Evolutionary conservation across 2,113 vertebrate species (phyloP).

Genomic region (Regulus satrapa): DNA sequence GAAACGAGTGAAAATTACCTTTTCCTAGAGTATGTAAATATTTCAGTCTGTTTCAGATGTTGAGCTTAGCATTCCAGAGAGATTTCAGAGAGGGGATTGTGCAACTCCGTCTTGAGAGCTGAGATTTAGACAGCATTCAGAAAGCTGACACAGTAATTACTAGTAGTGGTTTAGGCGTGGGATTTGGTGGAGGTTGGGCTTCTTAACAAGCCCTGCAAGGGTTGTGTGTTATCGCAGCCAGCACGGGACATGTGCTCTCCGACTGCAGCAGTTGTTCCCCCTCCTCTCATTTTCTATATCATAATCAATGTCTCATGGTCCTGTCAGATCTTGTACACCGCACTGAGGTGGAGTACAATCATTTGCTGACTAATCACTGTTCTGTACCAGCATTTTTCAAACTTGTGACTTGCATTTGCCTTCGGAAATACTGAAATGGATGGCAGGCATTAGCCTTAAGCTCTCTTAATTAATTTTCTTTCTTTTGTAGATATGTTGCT

Average conservation of each 20-base stretch:
- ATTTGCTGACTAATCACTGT: not conserved
- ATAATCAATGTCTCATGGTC: slow-evolving; percentile 1
- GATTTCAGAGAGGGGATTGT: slow-evolving; percentile 37
- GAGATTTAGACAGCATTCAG: slow-evolving; percentile 48
- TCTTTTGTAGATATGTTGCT: not conserved
- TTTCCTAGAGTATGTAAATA: slow-evolving; percentile 64
- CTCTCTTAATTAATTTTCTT: not conserved
- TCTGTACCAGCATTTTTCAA: not conserved
- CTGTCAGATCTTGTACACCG: not conserved
- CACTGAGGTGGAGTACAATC: not conserved
- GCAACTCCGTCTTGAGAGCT: slow-evolving; percentile 58
- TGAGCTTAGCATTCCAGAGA: slow-evolving; percentile 53
- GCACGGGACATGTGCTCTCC: slow-evolving; percentile 16
- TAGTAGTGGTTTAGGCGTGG: slow-evolving; percentile 51
- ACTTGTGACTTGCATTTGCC: not conserved
- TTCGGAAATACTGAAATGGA: not conserved
- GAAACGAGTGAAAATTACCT: slow-evolving; percentile 62
- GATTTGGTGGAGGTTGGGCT: slow-evolving; percentile 67
- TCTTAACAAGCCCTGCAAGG: slow-evolving; percentile 39
- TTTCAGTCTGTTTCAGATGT: slow-evolving; percentile 45
- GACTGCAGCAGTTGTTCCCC: not conserved
- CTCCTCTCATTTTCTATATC: not conserved
- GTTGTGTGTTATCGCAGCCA: slow-evolving; percentile 42
- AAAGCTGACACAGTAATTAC: slow-evolving; percentile 67
- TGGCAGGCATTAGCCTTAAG: not conserved